Evolutionary conservation across 2,113 vertebrate species (phyloP).

Genomic region (Scomber japonicus): DNA sequence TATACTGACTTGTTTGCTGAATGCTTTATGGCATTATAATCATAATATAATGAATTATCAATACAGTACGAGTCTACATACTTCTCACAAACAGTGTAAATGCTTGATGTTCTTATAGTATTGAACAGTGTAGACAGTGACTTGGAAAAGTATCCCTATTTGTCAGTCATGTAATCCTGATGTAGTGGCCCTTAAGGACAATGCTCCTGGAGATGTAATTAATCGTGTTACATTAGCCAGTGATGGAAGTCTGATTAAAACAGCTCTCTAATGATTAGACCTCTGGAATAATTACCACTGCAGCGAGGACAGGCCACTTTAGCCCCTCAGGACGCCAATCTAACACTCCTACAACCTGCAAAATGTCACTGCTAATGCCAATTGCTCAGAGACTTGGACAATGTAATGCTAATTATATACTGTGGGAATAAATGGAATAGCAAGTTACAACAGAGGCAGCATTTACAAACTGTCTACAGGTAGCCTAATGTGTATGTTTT

Average conservation of each 20-base stretch:
- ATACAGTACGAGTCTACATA: background rate
- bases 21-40: background rate
- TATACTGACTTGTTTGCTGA: background rate
- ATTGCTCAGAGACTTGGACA: conserved; percentile 31
- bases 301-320: conserved; percentile 52
- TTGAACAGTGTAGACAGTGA: conserved; percentile 21
- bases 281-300: conserved; percentile 71
- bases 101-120: conserved; percentile 8
- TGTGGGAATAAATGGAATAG: conserved; percentile 3
- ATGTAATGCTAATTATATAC: conserved; percentile 39
- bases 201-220: conserved; percentile 66
- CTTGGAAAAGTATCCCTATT: conserved; percentile 24
- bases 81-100: background rate
- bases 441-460: conserved; percentile 26
- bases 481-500: conserved; percentile 3
- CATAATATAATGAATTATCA: background rate
- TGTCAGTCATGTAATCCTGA: conserved; percentile 55
- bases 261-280: conserved; percentile 74
- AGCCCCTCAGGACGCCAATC: conserved; percentile 65
- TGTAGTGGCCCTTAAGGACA: conserved; percentile 46
- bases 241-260: conserved; percentile 80
- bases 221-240: conserved; percentile 70
- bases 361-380: conserved; percentile 74
- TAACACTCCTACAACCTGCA: conserved; percentile 46
- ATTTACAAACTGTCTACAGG: conserved; percentile 26